Base-by-base conservation (phyloP, 2,888 invertebrate species). In the Scaptomyza cyrtandrae region DNA sequence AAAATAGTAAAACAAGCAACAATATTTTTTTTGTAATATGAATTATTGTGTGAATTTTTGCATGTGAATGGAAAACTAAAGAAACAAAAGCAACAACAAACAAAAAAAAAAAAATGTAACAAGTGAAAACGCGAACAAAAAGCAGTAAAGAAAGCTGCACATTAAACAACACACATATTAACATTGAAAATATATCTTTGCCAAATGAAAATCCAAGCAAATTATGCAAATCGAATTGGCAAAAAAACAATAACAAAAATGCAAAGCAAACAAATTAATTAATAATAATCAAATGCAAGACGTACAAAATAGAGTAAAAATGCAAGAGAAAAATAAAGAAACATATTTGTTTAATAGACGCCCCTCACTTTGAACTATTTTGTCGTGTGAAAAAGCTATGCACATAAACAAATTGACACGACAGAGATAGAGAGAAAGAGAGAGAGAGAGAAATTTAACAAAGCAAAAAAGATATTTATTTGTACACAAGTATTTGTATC, bases 31-130 rank as follows among this genome's bases (percentile, higher is more conserved):
- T 70, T 78, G 1, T 24, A 24, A 24, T 77, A 71, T 81, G 85
- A 86, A 67, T 78, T 84, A 80, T 73, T 79, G 83, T 83, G 83
- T 84, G 86, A 86, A 84, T 77, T 86, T 84, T 83, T 86, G 81
- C 86, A 86, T 86, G 87, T 86, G 85, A 87, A 82, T 73, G 78
- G 80, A 76, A 76, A 83, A 78, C 39, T 52, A 49, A 50, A 35
- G 35, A 49, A 50, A 50, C 50, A 50, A 50, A 50, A 33, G 29
- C 37, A 55, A 41, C 45, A 58, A 43, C 43, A 70, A 50, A 43
- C 57, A 44, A 55, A 41, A 37, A 58, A 43, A 45, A 64, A 50
- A 41, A 62, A 44, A 35, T 19, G 37, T 16, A 56, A 44, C 62
- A 69, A 62, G 78, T 74, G 67, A 76, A 76, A 76, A 77, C 35